Conservation (phyloP, 2,797 vertebrate species). For the Brotula barbata region DNA sequence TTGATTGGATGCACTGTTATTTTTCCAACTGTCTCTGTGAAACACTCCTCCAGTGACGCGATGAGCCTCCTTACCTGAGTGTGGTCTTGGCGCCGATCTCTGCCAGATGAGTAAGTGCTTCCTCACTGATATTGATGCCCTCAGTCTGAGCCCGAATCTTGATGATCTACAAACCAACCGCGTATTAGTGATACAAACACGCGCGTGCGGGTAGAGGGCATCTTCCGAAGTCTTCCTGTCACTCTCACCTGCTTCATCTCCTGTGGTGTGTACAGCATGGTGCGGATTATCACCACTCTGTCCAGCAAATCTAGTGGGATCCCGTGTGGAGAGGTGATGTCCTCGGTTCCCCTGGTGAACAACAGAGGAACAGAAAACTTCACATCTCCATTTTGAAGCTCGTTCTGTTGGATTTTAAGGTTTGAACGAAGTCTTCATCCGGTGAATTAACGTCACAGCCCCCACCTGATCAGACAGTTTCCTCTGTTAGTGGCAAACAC, state of each 20-base stretch:
- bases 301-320: slow-evolving; percentile 95
- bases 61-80: slow-evolving; percentile 80
- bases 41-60: too few relatives aligned
- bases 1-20: too few relatives aligned
- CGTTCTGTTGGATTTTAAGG: not conserved
- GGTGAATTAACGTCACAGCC: too few relatives aligned
- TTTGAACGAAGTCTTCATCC: not conserved
- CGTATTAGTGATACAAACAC: slow-evolving; percentile 4
- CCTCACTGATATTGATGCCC: slow-evolving; percentile 92
- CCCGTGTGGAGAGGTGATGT: slow-evolving; percentile 93
- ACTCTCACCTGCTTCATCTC: slow-evolving; percentile 94
- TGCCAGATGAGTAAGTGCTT: slow-evolving; percentile 89
- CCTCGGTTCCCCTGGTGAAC: slow-evolving; percentile 89
- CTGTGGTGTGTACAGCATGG: slow-evolving; percentile 95
- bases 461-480: slow-evolving; percentile 93
- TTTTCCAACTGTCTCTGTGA: too few relatives aligned
- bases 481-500: slow-evolving; percentile 98
- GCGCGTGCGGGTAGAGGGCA: not conserved
- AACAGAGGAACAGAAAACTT: not conserved
- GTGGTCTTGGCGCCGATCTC: slow-evolving; percentile 98
- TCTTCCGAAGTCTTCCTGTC: not conserved
- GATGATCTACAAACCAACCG: slow-evolving; percentile 84
- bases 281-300: slow-evolving; percentile 96
- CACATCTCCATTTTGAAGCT: not conserved
- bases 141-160: slow-evolving; percentile 98